A percentile compares a stretch with the other conserved stretches of the same genome.
These are phyloP conservation scores for Aplochiton taeniatus DNA, from an alignment of 2,797 vertebrate species.

Conservation along the genomic window DNA sequence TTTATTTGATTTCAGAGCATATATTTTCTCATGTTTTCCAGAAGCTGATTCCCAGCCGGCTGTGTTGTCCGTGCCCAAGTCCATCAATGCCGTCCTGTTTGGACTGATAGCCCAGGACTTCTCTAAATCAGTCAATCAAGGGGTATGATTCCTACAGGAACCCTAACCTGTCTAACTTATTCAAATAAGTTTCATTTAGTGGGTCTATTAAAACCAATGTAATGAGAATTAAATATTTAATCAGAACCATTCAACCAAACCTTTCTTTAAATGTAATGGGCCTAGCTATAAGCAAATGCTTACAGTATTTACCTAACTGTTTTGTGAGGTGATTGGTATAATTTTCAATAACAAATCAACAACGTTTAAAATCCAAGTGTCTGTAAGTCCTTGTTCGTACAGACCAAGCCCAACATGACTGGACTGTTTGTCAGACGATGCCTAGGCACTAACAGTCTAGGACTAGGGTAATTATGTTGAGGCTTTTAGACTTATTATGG, in stretches of 20 bases:
- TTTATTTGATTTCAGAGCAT: neutral
- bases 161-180: slow-evolving; percentile 14
- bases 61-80: slow-evolving; percentile 33
- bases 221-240: neutral
- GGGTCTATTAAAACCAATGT: neutral
- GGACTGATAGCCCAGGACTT: slow-evolving; percentile 71
- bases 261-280: too few species aligned
- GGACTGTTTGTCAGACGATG: too few species aligned
- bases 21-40: slow-evolving; percentile 40
- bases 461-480: too few species aligned
- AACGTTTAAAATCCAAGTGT: too few species aligned
- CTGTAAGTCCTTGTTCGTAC: too few species aligned
- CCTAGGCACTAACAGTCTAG: too few species aligned
- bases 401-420: too few species aligned
- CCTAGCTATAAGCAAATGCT: too few species aligned
- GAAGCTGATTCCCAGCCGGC: slow-evolving; percentile 50
- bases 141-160: slow-evolving; percentile 53
- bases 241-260: too few species aligned
- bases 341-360: too few species aligned
- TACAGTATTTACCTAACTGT: too few species aligned
- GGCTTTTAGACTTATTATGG: neutral
- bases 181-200: slow-evolving; percentile 5
- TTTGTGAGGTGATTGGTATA: too few species aligned
- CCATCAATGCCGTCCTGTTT: slow-evolving; percentile 68
- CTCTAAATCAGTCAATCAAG: slow-evolving; percentile 56